A percentile compares a stretch with the other conserved stretches of the same genome.
Conservation (phyloP, 2,113 vertebrate species). For the Haemorhous mexicanus region DNA sequence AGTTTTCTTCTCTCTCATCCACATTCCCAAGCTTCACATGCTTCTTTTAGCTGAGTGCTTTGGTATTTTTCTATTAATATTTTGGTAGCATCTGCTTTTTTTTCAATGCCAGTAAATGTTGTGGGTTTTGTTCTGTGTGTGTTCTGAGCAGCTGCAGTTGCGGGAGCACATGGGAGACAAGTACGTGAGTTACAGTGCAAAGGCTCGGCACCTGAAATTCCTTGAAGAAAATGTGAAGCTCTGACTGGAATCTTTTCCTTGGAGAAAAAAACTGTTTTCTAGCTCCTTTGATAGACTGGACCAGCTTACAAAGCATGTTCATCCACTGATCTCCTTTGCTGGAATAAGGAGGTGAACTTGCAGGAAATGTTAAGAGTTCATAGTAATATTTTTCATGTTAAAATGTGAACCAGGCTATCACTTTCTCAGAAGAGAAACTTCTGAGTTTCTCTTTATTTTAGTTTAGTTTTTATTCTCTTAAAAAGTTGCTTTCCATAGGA, state of each 20-base stretch:
- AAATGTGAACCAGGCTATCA: not conserved
- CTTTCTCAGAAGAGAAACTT: constrained; percentile 1
- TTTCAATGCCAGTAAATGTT: not conserved
- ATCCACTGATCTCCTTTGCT: not conserved
- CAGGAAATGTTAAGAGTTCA: not conserved
- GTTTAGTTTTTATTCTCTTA: not conserved
- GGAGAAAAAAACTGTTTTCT: constrained; percentile 7
- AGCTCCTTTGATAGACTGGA: not conserved
- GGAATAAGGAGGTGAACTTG: not conserved
- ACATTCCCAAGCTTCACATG: not conserved
- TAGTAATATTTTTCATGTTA: constrained; percentile 16
- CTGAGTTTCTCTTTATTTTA: not conserved
- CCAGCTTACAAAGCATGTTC: not conserved
- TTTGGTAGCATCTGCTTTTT: not conserved
- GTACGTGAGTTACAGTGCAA: constrained; percentile 82
- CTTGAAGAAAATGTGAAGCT: constrained; percentile 88
- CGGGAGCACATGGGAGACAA: constrained; percentile 87
- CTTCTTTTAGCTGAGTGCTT: not conserved
- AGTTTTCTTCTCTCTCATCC: not conserved
- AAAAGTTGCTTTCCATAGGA: not conserved
- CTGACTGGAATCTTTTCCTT: constrained; percentile 44
- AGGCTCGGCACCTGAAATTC: constrained; percentile 93
- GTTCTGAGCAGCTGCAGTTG: constrained; percentile 76
- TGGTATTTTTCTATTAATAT: not conserved
- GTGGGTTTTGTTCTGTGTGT: not conserved